phyloP scores from a whole-genome alignment of 2,888 invertebrate species.

The Drosophila lacicola region DNA sequence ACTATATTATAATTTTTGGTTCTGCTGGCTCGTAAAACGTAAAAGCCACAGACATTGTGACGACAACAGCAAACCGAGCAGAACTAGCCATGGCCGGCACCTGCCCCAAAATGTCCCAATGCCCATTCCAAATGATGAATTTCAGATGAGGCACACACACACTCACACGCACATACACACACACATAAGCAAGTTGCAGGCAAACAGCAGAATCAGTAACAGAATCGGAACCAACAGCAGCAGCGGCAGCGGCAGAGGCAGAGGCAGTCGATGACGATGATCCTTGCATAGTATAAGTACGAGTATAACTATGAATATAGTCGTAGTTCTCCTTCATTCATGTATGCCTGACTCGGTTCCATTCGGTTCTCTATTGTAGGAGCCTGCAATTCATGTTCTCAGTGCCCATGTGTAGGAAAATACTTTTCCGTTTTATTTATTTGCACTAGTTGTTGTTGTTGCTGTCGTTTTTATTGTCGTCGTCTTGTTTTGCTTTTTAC shows the following conservation, averaged over 20 bases:
- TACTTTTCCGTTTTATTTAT: slow-evolving; percentile 6
- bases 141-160: slow-evolving; percentile 21
- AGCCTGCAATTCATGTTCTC: slow-evolving; percentile 63
- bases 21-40: slow-evolving; percentile 62
- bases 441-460: slow-evolving; percentile 1
- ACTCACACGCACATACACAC: neutral
- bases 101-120: slow-evolving; percentile 15
- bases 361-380: slow-evolving; percentile 15
- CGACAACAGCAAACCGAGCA: slow-evolving; percentile 55
- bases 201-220: slow-evolving; percentile 10
- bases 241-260: slow-evolving; percentile 7
- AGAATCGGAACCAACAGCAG: slow-evolving; percentile 15
- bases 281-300: slow-evolving; percentile 61
- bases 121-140: slow-evolving; percentile 29
- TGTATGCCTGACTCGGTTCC: slow-evolving; percentile 35
- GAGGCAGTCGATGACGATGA: slow-evolving; percentile 63
- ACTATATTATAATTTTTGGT: slow-evolving; percentile 48
- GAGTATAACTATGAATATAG: slow-evolving; percentile 35
- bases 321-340: slow-evolving; percentile 75
- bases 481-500: slow-evolving; percentile 41
- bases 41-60: slow-evolving; percentile 74
- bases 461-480: slow-evolving; percentile 23
- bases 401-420: slow-evolving; percentile 11
- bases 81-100: slow-evolving; percentile 18
- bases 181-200: neutral